These are phyloP conservation scores for Dexiosoma caninum DNA, from an alignment of 2,888 invertebrate genomes.

Conservation along the genomic window DNA sequence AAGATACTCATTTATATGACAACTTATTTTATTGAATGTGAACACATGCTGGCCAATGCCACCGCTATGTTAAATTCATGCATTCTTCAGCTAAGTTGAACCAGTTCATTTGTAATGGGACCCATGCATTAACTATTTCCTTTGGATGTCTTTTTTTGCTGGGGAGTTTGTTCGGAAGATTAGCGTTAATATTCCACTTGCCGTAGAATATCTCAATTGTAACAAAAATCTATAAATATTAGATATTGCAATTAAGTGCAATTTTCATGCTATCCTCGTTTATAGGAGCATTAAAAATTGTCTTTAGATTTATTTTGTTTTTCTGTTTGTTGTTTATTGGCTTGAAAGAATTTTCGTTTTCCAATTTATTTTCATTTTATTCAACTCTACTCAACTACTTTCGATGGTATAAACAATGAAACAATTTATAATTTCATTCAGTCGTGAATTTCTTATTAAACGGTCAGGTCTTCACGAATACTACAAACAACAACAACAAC, in stretches of 20 bases:
- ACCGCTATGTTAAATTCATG: too few relatives aligned
- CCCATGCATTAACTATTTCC: too few relatives aligned
- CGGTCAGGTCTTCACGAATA: conserved; percentile 68
- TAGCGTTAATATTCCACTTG: too few relatives aligned
- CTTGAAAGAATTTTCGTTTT: conserved; percentile 47
- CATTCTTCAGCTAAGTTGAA: too few relatives aligned
- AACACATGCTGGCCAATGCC: too few relatives aligned
- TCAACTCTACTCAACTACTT: conserved; percentile 2
- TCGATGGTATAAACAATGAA: conserved; percentile 69
- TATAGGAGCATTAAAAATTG: conserved; percentile 10
- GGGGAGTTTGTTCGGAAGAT: too few relatives aligned
- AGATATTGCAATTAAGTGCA: neutral
- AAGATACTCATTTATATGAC: too few relatives aligned
- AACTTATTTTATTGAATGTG: too few relatives aligned
- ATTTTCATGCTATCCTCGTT: neutral
- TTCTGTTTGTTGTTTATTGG: neutral
- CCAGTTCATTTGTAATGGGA: too few relatives aligned
- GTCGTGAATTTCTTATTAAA: conserved; percentile 72
- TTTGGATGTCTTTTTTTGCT: too few relatives aligned
- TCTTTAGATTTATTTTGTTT: conserved; percentile 15
- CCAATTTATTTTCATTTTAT: conserved; percentile 14
- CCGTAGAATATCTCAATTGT: too few relatives aligned
- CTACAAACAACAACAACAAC: neutral
- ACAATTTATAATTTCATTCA: conserved; percentile 71
- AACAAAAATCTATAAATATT: too few relatives aligned